Percentiles rank a stretch among this genome's conserved stretches.
Evolutionary conservation across 2,797 vertebrate genomes (phyloP).

Genomic region (Distichodus sexfasciatus): DNA sequence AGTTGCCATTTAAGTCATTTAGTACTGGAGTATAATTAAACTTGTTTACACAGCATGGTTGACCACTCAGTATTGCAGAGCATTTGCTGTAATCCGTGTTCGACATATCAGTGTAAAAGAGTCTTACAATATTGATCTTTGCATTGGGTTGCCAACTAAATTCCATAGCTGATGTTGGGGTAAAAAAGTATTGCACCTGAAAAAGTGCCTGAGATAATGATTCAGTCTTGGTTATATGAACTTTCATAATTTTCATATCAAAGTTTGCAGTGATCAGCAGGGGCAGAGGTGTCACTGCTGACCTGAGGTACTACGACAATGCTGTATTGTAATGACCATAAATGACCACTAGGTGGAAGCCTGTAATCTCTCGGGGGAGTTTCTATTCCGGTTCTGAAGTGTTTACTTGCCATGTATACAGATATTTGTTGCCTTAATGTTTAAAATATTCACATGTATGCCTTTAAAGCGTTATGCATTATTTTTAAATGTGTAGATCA

Average conservation of each 20-base stretch:
- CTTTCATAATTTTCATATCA: too few species aligned
- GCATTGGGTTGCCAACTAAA: too few species aligned
- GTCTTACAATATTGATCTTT: too few species aligned
- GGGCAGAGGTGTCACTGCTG: background rate
- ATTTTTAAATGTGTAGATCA: background rate
- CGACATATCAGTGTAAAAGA: too few species aligned
- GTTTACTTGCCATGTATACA: conserved; percentile 17
- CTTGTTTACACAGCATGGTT: conserved; percentile 25
- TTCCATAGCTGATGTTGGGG: too few species aligned
- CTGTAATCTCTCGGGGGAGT: background rate
- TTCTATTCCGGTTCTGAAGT: background rate
- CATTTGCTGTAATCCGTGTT: background rate
- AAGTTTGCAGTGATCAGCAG: background rate
- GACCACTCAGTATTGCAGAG: background rate
- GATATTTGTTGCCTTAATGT: background rate
- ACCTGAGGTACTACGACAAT: background rate
- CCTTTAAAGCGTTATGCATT: background rate
- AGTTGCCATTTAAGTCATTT: background rate
- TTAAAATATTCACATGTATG: background rate
- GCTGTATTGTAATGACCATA: conserved; percentile 20
- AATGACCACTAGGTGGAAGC: conserved; percentile 29
- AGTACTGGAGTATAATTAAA: background rate
- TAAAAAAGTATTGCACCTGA: too few species aligned
- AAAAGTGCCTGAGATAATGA: too few species aligned
- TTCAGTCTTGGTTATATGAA: too few species aligned